A percentile compares a stretch with the other conserved stretches of the same genome.
Evolutionary conservation across 2,888 invertebrate species (phyloP).

Genomic region (Mythimna pallens): DNA sequence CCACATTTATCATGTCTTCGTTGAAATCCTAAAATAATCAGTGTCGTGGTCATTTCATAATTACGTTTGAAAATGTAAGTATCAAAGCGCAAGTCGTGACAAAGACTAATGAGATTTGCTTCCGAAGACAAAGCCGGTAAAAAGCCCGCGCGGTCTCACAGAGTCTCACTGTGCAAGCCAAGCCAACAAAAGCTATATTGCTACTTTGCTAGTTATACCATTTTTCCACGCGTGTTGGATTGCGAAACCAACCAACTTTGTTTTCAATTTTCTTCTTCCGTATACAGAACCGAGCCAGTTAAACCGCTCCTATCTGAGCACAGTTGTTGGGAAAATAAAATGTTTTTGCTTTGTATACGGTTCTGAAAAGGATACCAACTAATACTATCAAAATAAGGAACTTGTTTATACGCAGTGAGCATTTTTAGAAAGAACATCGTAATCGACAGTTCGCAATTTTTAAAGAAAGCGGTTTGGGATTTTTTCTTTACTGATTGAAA

Average conservation of each 20-base stretch:
- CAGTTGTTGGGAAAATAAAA: conserved; percentile 54
- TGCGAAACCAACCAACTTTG: conserved; percentile 73
- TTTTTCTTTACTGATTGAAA: too few relatives aligned
- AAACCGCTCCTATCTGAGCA: conserved; percentile 54
- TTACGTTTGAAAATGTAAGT: conserved; percentile 64
- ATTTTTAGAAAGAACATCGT: too few relatives aligned
- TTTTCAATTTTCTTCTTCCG: conserved; percentile 74
- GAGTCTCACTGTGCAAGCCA: conserved; percentile 19
- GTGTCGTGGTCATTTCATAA: conserved; percentile 47
- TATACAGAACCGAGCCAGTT: conserved; percentile 43
- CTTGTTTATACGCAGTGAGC: conserved; percentile 15
- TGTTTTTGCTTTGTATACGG: conserved; percentile 45
- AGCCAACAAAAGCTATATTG: conserved; percentile 59
- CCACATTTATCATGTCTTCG: conserved; percentile 18
- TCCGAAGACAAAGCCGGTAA: conserved; percentile 73
- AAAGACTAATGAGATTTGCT: conserved; percentile 80
- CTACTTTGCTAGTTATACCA: conserved; percentile 73
- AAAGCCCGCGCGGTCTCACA: conserved; percentile 61
- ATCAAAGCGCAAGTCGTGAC: conserved; percentile 63
- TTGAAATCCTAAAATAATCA: conserved; percentile 52
- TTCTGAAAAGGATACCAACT: conserved; percentile 26
- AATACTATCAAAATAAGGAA: conserved; percentile 26
- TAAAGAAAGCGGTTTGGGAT: too few relatives aligned
- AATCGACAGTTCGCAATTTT: too few relatives aligned
- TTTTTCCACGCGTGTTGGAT: conserved; percentile 72